Percentiles rank a stretch among this genome's conserved stretches.
Conservation (phyloP, 2,113 vertebrate species). For the Urocitellus parryii region DNA sequence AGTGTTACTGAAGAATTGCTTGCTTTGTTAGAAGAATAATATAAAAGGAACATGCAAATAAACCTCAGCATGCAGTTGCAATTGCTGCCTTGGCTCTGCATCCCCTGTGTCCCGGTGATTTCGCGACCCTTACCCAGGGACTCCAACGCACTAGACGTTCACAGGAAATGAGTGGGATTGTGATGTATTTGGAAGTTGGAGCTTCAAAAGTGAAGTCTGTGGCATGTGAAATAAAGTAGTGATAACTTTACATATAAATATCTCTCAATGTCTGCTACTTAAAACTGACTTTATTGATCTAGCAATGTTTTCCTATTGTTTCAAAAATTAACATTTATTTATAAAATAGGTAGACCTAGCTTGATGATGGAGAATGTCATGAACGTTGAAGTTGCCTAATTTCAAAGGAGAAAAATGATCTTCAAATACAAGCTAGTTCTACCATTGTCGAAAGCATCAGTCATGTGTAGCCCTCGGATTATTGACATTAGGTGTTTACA, state of each 20-base stretch:
- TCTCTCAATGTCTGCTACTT: background rate
- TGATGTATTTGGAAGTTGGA: background rate
- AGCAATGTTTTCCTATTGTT: conserved; percentile 8
- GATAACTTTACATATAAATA: background rate
- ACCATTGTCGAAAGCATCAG: background rate
- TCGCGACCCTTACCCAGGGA: too few relatives aligned
- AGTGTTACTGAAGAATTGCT: too few relatives aligned
- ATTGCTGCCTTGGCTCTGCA: too few relatives aligned
- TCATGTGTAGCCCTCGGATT: background rate
- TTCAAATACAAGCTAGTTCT: background rate
- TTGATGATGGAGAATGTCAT: background rate
- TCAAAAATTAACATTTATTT: conserved; percentile 39
- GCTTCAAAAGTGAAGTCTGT: background rate
- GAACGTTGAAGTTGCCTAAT: background rate
- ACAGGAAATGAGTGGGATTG: background rate
- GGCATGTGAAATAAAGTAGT: background rate
- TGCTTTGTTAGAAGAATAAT: too few relatives aligned
- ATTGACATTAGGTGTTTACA: background rate
- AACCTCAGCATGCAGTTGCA: too few relatives aligned
- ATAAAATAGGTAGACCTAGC: background rate
- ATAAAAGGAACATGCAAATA: too few relatives aligned
- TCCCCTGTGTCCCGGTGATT: too few relatives aligned
- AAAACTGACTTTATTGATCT: conserved; percentile 19
- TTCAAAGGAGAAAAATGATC: conserved; percentile 29
- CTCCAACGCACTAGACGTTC: too few relatives aligned